Evolutionary conservation across 2,113 vertebrate genomes (phyloP).

Genomic region (Perca fluviatilis): DNA sequence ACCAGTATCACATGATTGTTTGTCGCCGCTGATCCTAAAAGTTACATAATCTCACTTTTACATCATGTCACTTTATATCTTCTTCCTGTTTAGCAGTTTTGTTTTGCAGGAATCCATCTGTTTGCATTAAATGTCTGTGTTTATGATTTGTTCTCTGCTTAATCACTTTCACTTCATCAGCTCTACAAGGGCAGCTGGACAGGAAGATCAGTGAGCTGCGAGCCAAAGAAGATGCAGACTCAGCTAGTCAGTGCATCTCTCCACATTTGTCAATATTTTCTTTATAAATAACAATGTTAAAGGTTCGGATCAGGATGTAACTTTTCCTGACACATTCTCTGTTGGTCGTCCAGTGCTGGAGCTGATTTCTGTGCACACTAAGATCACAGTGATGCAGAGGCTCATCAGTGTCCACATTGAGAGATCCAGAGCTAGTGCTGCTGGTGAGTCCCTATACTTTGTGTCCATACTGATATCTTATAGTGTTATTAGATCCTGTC

Average conservation of each 20-base stretch:
- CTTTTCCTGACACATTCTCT: background rate
- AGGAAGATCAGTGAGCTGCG: background rate
- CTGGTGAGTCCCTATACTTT: conserved; percentile 32
- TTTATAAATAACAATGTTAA: background rate
- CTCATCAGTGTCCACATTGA: conserved; percentile 2
- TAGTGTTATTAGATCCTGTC: background rate
- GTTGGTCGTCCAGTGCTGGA: conserved; percentile 51
- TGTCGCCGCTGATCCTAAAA: background rate
- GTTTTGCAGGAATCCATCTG: background rate
- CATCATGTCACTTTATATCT: background rate
- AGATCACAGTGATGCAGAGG: conserved; percentile 11
- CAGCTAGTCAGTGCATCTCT: conserved; percentile 16
- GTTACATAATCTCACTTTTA: background rate
- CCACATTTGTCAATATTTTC: background rate
- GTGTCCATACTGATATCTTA: background rate
- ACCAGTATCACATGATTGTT: background rate
- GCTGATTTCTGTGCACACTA: conserved; percentile 43
- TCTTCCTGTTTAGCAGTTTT: background rate
- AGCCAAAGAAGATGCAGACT: background rate
- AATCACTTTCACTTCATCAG: conserved; percentile 39
- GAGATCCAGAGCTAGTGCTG: background rate
- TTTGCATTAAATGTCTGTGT: background rate
- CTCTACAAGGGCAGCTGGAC: conserved; percentile 23
- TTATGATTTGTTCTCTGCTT: background rate
- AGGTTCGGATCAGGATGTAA: background rate